phyloP scores from a whole-genome alignment of 2,888 invertebrate genomes.

The Hoplodrina ambigua region DNA sequence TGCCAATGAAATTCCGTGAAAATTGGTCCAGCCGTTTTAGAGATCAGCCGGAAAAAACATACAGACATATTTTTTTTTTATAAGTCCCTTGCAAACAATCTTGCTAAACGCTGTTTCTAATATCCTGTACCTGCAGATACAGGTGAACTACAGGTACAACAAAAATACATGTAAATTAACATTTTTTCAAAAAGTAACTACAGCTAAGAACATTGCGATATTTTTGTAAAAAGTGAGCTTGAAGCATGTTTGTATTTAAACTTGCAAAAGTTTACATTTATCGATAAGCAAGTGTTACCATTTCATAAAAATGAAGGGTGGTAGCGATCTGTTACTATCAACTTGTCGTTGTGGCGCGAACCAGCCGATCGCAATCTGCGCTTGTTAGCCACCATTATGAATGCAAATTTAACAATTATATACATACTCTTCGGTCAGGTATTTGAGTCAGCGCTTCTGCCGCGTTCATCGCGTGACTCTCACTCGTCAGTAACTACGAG shows the following conservation, averaged over 20 bases:
- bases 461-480: slow-evolving; percentile 76
- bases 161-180: too few species aligned
- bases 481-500: slow-evolving; percentile 63
- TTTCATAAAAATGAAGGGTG: slow-evolving; percentile 67
- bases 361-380: slow-evolving; percentile 83
- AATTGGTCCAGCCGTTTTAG: too few species aligned
- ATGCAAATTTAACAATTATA: slow-evolving; percentile 87
- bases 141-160: too few species aligned
- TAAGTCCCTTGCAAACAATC: too few species aligned
- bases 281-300: slow-evolving; percentile 57
- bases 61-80: too few species aligned
- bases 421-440: slow-evolving; percentile 65
- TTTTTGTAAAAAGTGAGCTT: not conserved
- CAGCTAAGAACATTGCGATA: too few species aligned
- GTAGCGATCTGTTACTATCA: slow-evolving; percentile 76
- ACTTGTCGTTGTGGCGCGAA: slow-evolving; percentile 83
- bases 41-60: too few species aligned
- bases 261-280: slow-evolving; percentile 16
- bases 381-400: slow-evolving; percentile 86
- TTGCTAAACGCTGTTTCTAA: too few species aligned
- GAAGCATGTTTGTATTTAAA: not conserved
- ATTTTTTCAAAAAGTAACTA: too few species aligned
- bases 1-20: too few species aligned
- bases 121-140: too few species aligned
- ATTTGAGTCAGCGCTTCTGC: slow-evolving; percentile 71